Base-by-base conservation (phyloP, 2,797 vertebrate genomes). In the Sebastes trivittatus region DNA sequence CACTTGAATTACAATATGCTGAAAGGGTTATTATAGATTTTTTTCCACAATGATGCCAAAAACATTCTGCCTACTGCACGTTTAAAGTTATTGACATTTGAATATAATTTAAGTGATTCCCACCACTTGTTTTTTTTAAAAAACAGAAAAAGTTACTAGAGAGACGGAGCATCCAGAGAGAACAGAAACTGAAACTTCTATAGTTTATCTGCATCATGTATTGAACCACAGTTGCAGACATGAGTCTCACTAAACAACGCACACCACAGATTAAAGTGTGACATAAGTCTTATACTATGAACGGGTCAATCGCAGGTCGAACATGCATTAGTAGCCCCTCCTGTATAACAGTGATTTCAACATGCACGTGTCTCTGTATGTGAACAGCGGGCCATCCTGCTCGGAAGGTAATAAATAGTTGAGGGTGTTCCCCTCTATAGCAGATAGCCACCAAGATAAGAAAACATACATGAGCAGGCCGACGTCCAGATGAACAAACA, bases 371-470 rank as follows among this genome's bases (percentile, higher is more conserved):
- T 61, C 16, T 62, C 61, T 72, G 72, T 69, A 1, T 46, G 20
- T 58, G 34, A 62, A 69, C 66, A 82, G 62, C 16, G 2, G 27
- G 32, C 52, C 29, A 18, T 54, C 72, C 71, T 78, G 62, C 71
- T 73, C 13, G 4, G 62, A 81, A 66, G 58, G 78, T 80, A 83
- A 84, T 92, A 91, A 93, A 93, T 72, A 88, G 75, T 66, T n/a
- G 34, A 54, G 87, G 87, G 90, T 78, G 88, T 84, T 81, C 63
- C 86, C 84, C 72, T 62, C 77, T 52, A 10, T 10, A 52, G 76
- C 81, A 83, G 84, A 79, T 80, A 65, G 87, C 81, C 77, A 77
- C 77, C 62, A 52, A 91, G 82, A 91, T 87, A 87, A 82, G 71
- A 81, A 79, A 82, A 81, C 82, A 78, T 56, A 76, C 76, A 82